Conservation (phyloP, 1,140 invertebrate species). For the Cecropterus lyciades region DNA sequence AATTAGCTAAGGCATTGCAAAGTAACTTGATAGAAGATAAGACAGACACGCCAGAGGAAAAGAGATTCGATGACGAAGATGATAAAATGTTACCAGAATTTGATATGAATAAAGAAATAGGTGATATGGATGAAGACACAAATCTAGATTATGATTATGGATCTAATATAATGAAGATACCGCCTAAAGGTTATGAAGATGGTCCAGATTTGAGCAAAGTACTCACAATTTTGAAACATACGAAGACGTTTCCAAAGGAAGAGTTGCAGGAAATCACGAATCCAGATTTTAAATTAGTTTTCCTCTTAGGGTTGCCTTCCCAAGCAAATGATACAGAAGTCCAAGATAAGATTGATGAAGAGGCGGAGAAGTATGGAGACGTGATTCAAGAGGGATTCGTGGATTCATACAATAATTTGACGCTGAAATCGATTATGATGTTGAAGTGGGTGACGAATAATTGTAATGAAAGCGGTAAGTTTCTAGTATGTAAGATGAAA, state of each 20-base stretch:
- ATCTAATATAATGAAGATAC: conserved; percentile 79
- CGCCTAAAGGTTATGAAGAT: conserved; percentile 71
- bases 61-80: conserved; percentile 74
- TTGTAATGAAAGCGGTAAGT: conserved; percentile 84
- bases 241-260: conserved; percentile 53
- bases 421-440: conserved; percentile 94
- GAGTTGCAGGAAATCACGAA: conserved; percentile 30
- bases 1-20: conserved; percentile 62
- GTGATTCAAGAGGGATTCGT: conserved; percentile 96
- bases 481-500: too few species aligned
- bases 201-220: conserved; percentile 60
- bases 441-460: conserved; percentile 91
- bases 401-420: conserved; percentile 97
- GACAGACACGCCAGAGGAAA: conserved; percentile 52
- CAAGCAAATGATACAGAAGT: conserved; percentile 65
- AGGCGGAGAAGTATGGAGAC: conserved; percentile 89
- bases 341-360: conserved; percentile 85
- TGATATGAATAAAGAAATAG: conserved; percentile 74
- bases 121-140: conserved; percentile 52
- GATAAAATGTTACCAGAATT: conserved; percentile 66
- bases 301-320: conserved; percentile 65
- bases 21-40: conserved; percentile 54
- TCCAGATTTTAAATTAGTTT: conserved; percentile 41
- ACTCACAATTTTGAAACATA: conserved; percentile 52
- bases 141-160: conserved; percentile 64